Conservation (phyloP, 2,113 vertebrate genomes). For the Malurus elegans region DNA sequence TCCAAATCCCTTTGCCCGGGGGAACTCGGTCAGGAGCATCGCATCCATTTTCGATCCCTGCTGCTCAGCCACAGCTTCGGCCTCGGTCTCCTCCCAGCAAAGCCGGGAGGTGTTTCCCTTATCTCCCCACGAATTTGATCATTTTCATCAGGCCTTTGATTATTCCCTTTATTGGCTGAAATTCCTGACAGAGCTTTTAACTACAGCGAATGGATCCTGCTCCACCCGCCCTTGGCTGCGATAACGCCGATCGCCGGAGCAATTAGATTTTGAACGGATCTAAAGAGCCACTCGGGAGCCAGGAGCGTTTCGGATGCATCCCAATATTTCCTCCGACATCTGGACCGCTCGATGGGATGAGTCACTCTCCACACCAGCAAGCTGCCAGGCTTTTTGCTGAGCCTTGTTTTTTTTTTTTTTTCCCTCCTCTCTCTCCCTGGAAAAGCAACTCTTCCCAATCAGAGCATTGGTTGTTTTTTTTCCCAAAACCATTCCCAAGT, state of each 20-base stretch:
- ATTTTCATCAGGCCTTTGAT: not conserved
- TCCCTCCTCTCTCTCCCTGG: not conserved
- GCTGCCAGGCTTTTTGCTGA: not conserved
- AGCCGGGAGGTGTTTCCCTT: accelerated
- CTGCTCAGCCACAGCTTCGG: not conserved
- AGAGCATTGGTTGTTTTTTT: not conserved
- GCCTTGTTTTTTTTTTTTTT: not conserved
- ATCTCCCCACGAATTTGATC: not conserved
- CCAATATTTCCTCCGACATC: not conserved
- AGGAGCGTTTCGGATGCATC: not conserved
- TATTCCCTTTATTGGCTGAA: not conserved
- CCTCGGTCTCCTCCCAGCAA: accelerated
- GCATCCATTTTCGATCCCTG: not conserved
- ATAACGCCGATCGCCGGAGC: not conserved
- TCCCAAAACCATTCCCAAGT: not conserved
- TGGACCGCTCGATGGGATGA: not conserved
- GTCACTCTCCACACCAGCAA: not conserved
- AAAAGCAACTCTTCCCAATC: not conserved
- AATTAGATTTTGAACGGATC: not conserved
- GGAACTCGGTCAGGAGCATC: accelerated
- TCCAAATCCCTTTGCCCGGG: not conserved
- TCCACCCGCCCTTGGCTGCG: not conserved
- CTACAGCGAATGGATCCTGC: accelerated
- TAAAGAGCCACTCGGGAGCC: not conserved
- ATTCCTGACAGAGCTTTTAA: not conserved